Percentiles rank a stretch among this genome's conserved stretches.
Conservation (phyloP, 1,140 invertebrate species). For the Aphidius ervi region DNA sequence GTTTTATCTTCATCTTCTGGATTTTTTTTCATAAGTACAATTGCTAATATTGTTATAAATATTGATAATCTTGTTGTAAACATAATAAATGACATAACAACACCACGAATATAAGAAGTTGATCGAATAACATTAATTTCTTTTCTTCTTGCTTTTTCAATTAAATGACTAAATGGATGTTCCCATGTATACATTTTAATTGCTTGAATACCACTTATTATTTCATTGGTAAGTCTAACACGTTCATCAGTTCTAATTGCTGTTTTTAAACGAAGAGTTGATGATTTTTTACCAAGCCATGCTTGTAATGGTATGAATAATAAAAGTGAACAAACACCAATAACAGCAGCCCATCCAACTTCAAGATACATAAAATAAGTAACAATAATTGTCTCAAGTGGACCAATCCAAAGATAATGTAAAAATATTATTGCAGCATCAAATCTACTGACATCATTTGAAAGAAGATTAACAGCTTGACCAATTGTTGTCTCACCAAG, state of each 20-base stretch:
- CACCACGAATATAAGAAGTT: slow-evolving; percentile 64
- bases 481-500: slow-evolving; percentile 74
- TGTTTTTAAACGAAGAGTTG: slow-evolving; percentile 53
- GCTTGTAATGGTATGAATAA: slow-evolving; percentile 82
- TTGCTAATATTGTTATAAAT: slow-evolving; percentile 74
- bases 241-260: slow-evolving; percentile 74
- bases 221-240: slow-evolving; percentile 81
- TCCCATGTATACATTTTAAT: slow-evolving; percentile 94
- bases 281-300: slow-evolving; percentile 63
- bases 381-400: slow-evolving; percentile 70
- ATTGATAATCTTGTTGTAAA: slow-evolving; percentile 74
- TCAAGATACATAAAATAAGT: slow-evolving; percentile 72
- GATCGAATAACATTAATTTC: slow-evolving; percentile 66
- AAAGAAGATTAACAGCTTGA: slow-evolving; percentile 82
- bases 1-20: neutral
- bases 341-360: slow-evolving; percentile 68
- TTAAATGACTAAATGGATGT: slow-evolving; percentile 70
- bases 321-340: slow-evolving; percentile 75
- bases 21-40: slow-evolving; percentile 53
- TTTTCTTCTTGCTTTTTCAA: slow-evolving; percentile 56
- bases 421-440: slow-evolving; percentile 64
- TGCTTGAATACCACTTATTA: slow-evolving; percentile 73
- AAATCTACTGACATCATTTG: slow-evolving; percentile 76
- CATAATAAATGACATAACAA: slow-evolving; percentile 65
- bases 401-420: slow-evolving; percentile 69